Evolutionary conservation across 1,140 invertebrate genomes (phyloP), one percentile per base, ranked within the genome.

Genomic region (Calephelis nemesis): DNA sequence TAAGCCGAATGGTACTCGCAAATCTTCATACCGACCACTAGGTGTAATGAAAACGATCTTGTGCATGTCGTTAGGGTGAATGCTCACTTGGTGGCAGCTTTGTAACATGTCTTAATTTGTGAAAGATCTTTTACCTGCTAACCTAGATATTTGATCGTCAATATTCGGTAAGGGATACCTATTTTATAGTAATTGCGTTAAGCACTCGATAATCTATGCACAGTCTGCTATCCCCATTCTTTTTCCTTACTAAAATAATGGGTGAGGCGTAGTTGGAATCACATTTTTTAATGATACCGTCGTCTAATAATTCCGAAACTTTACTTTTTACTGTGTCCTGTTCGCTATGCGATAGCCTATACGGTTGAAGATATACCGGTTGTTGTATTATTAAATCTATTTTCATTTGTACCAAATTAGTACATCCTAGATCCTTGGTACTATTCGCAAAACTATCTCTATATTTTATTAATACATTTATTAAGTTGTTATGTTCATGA

Each of bases 11-110:
- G 81, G 82, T 40, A 83, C 71, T 4, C 71, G 64, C 8, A 67
- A 52, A 67, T 78, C 85, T 65, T 82, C 77, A 47, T 73, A 93
- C 42, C 83, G 78, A 7, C 89, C 82, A 11, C 79, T 42, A 1
- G 77, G 79, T 49, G 76, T 83, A 1, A 81, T 70, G 66, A 90
- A 89, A 1, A 81, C 75, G 0, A 81, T 83, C 63, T 83, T 75
- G 30, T 30, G 30, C 30, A 2, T 30, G 30, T 30, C 30, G 30
- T 30, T 30, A 30, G 30, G 30, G n/a, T 78, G 75, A 19, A 78
- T 80, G 2, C 73, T 70, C 9, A 93, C 74, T 69, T 94, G 92
- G 72, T 87, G 90, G 68, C 90, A 93, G 0, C 93, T 91, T 62
- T 76, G 79, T 0, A 74, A 71, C 6, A 92, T 48, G 73, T 93